These are phyloP conservation scores for Bathynomus jamesi DNA, from an alignment of 1,140 invertebrate species.

Conservation along the genomic window DNA sequence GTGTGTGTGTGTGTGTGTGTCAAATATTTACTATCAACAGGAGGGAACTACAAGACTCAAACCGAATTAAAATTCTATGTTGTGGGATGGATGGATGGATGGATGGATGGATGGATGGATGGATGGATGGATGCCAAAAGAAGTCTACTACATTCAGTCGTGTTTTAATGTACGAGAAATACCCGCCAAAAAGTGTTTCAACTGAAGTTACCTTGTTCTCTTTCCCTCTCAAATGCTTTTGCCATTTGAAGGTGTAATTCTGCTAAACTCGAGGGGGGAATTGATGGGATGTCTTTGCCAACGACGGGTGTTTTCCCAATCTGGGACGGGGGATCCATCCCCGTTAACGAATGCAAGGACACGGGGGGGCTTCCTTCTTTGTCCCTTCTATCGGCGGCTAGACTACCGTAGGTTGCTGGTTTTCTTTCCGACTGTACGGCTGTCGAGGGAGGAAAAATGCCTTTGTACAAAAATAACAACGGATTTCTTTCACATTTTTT, in stretches of 20 bases:
- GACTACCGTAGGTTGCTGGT: slow-evolving; percentile 37
- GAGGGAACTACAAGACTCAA: too few relatives aligned
- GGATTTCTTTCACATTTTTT: background rate
- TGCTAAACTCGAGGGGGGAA: slow-evolving; percentile 23
- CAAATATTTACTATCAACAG: too few relatives aligned
- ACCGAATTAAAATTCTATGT: too few relatives aligned
- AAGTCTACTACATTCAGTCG: too few relatives aligned
- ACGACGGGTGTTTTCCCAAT: slow-evolving; percentile 28
- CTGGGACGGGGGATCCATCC: slow-evolving; percentile 26
- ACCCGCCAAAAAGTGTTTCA: too few relatives aligned
- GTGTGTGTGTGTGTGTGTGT: too few relatives aligned
- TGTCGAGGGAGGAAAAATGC: slow-evolving; percentile 39
- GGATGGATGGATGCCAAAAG: too few relatives aligned
- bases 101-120: too few relatives aligned
- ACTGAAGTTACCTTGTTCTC: background rate
- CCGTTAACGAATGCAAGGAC: slow-evolving; percentile 23
- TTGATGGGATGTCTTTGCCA: slow-evolving; percentile 31
- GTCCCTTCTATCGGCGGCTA: slow-evolving; percentile 13
- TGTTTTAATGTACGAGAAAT: too few relatives aligned
- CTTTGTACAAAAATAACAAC: background rate
- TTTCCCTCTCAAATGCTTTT: slow-evolving; percentile 29
- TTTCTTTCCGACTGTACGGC: slow-evolving; percentile 54
- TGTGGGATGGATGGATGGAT: too few relatives aligned
- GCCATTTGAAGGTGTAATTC: slow-evolving; percentile 35
- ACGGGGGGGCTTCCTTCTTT: slow-evolving; percentile 34